Base-by-base conservation (phyloP, 2,888 invertebrate genomes). In the Buathra laborator region DNA sequence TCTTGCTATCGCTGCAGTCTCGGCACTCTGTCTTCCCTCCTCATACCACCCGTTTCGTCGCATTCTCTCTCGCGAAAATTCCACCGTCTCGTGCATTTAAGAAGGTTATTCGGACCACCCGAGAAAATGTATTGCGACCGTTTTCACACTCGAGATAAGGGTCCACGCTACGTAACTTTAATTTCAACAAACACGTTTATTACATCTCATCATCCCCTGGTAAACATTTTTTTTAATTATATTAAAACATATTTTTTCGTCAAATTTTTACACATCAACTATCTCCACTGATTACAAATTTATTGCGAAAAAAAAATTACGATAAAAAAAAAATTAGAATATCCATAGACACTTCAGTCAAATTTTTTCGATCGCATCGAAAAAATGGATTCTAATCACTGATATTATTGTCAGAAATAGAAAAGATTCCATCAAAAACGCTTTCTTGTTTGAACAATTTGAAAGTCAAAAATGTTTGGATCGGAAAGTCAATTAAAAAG, bases 11-110 rank as follows among this genome's bases (percentile, higher is more conserved):
- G 67, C 29, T 56, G 56, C 62, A 62, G 2, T 32, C 6, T 62
- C 62, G 14, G 43, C 83, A 68, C 71, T 80, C 66, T 51, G 44
- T 59, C 70, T 43, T 46, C n/a, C 14, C 56, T 16, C 46, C 56
- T 62, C 29, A 19, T 19, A 56, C 59, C 12, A 62, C 70, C 46
- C 48, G 7, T 70, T 71, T 24, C 10, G 19, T 48, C 59, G 9
- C 53, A 14, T 19, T 59, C 16, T 29, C 12, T 12, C 16, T n/a
- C 29, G 12, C 56, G 48, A 46, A 12, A 59, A 53, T 16, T 53
- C 32, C 66, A 66, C 29, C 37, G 56, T 24, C 67, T 37, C 32
- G 67, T 14, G 51, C 71, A 62, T 68, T 37, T 48, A 24, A 24
- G 53, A 77, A 77, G 76, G 76, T 77, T 64, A 44, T 51, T 37